These are phyloP conservation scores for Pseudochromis fuscus DNA, from an alignment of 2,797 vertebrate species.

Conservation along the genomic window DNA sequence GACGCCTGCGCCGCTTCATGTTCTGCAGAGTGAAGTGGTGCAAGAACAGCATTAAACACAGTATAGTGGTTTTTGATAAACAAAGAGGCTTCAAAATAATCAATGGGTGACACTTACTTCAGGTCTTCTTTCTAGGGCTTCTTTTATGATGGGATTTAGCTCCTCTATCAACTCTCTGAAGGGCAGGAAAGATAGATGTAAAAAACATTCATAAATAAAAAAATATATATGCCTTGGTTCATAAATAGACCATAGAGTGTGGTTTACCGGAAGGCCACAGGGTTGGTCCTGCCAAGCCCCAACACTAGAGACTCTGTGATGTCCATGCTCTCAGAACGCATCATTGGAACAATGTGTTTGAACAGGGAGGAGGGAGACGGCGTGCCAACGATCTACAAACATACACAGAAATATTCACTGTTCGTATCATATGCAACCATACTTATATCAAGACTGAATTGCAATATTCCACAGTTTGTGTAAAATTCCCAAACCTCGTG, in stretches of 20 bases:
- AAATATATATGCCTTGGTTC: too few species aligned
- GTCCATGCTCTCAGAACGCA: conserved; percentile 99
- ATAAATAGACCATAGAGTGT: too few species aligned
- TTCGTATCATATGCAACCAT: background rate
- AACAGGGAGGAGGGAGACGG: conserved; percentile 97
- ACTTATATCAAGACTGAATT: background rate
- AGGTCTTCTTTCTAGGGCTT: conserved; percentile 98
- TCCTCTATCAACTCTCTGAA: conserved; percentile 97
- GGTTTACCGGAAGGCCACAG: conserved; percentile 93
- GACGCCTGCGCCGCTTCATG: conserved; percentile 99
- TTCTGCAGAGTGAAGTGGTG: conserved; percentile 87
- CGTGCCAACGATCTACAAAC: conserved; percentile 92
- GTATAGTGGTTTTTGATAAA: background rate
- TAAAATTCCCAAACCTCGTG: background rate
- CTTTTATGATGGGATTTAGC: conserved; percentile 99
- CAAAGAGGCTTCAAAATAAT: background rate
- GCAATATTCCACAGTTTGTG: conserved; percentile 1
- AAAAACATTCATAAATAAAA: too few species aligned
- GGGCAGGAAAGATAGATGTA: conserved; percentile 19
- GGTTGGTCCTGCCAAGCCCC: conserved; percentile 99
- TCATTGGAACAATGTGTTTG: conserved; percentile 99
- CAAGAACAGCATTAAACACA: background rate
- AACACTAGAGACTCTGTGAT: conserved; percentile 99
- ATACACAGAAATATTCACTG: conserved; percentile 24
- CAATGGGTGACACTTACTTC: conserved; percentile 87